Conservation (phyloP, 2,113 vertebrate genomes). For the Vidua macroura region DNA sequence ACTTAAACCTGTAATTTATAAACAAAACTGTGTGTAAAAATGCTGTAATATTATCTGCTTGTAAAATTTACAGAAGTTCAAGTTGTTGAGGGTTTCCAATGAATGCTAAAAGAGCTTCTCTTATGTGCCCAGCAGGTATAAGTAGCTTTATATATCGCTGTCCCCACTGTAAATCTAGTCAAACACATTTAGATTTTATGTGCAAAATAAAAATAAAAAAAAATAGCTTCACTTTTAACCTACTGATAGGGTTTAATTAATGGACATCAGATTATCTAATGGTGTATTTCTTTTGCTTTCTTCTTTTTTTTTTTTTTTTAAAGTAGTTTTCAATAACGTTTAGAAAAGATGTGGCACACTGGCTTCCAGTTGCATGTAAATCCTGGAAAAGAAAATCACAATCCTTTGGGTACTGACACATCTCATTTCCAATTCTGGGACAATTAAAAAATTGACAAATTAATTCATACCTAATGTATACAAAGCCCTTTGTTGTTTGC, state of each 20-base stretch:
- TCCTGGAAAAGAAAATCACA: slow-evolving; percentile 19
- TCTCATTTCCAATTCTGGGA: slow-evolving; percentile 10
- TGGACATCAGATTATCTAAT: slow-evolving; percentile 46
- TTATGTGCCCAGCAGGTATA: slow-evolving; percentile 80
- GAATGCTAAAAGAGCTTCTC: slow-evolving; percentile 82
- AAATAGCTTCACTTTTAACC: slow-evolving; percentile 67
- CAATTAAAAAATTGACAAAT: slow-evolving; percentile 42
- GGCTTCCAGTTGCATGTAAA: slow-evolving; percentile 60
- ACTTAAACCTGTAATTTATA: slow-evolving; percentile 76
- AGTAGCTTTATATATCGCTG: slow-evolving; percentile 83
- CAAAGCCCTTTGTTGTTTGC: slow-evolving; percentile 20
- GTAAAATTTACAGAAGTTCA: slow-evolving; percentile 81
- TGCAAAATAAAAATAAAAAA: slow-evolving; percentile 52
- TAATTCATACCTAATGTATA: slow-evolving; percentile 20
- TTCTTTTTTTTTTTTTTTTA: background rate
- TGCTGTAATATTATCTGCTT: slow-evolving; percentile 89
- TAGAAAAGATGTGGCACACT: slow-evolving; percentile 48
- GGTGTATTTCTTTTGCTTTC: background rate
- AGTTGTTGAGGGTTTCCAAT: slow-evolving; percentile 76
- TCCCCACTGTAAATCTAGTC: slow-evolving; percentile 83
- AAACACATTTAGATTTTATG: slow-evolving; percentile 76
- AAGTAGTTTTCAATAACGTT: slow-evolving; percentile 44
- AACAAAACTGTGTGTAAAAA: slow-evolving; percentile 76
- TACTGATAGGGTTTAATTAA: slow-evolving; percentile 53
- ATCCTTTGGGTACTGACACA: slow-evolving; percentile 64